Base-by-base conservation (phyloP, 2,888 invertebrate genomes). In the Netelia melanura region DNA sequence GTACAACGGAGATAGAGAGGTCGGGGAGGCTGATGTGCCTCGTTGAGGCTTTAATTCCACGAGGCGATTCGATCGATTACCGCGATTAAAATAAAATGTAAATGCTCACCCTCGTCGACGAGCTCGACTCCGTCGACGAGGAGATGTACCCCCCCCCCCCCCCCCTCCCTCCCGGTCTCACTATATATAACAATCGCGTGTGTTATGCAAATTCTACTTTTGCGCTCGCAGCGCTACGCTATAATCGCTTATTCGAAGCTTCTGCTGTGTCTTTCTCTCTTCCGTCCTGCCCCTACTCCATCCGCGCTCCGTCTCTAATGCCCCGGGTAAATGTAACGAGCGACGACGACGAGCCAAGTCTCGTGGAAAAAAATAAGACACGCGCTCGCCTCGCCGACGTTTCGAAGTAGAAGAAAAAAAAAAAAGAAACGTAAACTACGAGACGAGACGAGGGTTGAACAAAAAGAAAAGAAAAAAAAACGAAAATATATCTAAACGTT, bases 81-180 rank as follows among this genome's bases (percentile, higher is more conserved):
- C 91, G 90, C 92, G 92, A 93, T 92, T 93, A 92, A 91, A 93
- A 93, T 93, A 93, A 93, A 93, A 93, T 93, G 93, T 92, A 93
- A 93, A 93, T 93, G 89, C 88, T 67, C 52, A 54, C 9, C 48
- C 11, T 56, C 43, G 25, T 74, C 61, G n/a, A 58, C 61, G 58
- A 5, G 30, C 14, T 54, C 21, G 30, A 54, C 56, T n/a, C 17
- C 5, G 76, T 68, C 52, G 81, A 75, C 70, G 85, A 76, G 48
- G 74, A 52, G 43, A 56, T 21, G 23, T 75, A 52, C 17, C 11
- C 48, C 58, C 14, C 64, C 48, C 0, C 21, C 1, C 1, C 21
- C 21, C 1, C 1, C 21, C 21, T n/a, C n/a, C n/a, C n/a, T n/a
- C 21, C 21, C 6, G 48, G 14, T 48, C 10, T 48, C 10, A 14